Evolutionary conservation across 2,888 invertebrate genomes (phyloP), one percentile per base, ranked within the genome.

Genomic region (Protophormia terraenovae): DNA sequence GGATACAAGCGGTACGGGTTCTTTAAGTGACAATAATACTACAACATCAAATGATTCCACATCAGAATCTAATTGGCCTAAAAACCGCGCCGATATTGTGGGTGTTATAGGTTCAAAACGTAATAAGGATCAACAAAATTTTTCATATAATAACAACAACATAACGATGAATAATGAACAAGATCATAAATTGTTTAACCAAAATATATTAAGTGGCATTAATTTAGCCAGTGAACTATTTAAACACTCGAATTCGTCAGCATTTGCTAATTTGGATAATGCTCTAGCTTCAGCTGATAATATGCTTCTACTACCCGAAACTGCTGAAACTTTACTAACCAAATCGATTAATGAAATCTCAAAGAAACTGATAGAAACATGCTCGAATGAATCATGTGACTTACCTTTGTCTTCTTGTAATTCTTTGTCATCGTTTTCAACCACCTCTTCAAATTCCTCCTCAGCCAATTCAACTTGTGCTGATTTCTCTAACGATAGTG

Each of bases 301-400:
- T 78, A 62, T 83, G 66, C 32, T 88, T 53, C 62, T 88, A 60
- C 82, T 87, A 77, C 82, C 85, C 55, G 82, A 87, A 83, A 89
- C 90, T 19, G 90, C 90, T 1, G 90, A 92, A 84, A 90, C 92
- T n/a, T 87, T 93, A 64, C 88, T 93, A 24, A 91, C 91, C 60
- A 92, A 91, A 86, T 92, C 92, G 80, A 92, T 93, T 80, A 93
- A 92, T 85, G 93, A 93, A 89, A 92, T 93, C 86, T 93, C 93
- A 29, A 91, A 91, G 79, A 93, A 92, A 89, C 89, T 93, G 62
- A 92, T 93, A 88, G 93, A 93, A 88, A 92, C 93, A n/a, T 91
- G 93, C 64, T 91, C 90, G 60, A 91, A 90, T 73, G 90, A 90
- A 86, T 50, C 83, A 45, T 66, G 27, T 2, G 86, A 76, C 22